A percentile compares a stretch with the other conserved stretches of the same genome.
phyloP scores from a whole-genome alignment of 37 sponge, comb jelly and placozoan species.

The Petrosia ficiformis region DNA sequence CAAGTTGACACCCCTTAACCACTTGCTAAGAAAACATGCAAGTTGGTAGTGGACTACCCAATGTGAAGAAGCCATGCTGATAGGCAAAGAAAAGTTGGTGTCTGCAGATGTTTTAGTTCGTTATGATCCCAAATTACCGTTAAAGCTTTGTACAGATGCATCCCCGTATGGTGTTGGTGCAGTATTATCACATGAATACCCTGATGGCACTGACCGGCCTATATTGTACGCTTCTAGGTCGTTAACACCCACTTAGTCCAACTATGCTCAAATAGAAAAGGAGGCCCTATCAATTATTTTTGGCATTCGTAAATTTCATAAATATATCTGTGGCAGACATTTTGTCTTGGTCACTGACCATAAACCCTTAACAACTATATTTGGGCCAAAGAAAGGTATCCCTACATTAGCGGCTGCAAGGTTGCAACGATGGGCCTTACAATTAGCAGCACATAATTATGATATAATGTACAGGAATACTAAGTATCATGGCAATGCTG shows the following conservation, averaged over 20 bases:
- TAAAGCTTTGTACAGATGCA: conserved; percentile 29
- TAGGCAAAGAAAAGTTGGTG: conserved; percentile 18
- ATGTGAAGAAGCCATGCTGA: conserved; percentile 13
- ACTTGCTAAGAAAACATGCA: conserved; percentile 4
- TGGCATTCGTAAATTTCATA: conserved; percentile 24
- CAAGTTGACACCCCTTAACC: conserved; percentile 29
- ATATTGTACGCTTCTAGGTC: conserved; percentile 34
- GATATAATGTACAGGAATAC: neutral
- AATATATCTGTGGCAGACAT: conserved; percentile 29
- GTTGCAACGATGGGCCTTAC: conserved; percentile 30
- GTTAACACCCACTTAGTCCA: neutral
- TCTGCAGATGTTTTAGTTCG: conserved; percentile 25
- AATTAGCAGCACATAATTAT: conserved; percentile 12
- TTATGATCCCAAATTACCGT: conserved; percentile 13
- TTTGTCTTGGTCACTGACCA: conserved; percentile 36
- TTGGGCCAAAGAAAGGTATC: conserved; percentile 15
- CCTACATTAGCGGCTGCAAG: conserved; percentile 36
- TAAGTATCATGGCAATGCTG: conserved; percentile 10
- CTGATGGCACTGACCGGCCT: conserved; percentile 32
- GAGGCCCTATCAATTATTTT: conserved; percentile 30
- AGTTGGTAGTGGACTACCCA: conserved; percentile 29
- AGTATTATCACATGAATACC: conserved; percentile 37
- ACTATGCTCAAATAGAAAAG: conserved; percentile 28
- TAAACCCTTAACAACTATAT: conserved; percentile 15
- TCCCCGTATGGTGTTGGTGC: conserved; percentile 57